Percentiles rank a stretch among this genome's conserved stretches.
phyloP scores from a whole-genome alignment of 30 jellyfish, hydroid and myxozoan species.

The Haliclystus octoradiatus region DNA sequence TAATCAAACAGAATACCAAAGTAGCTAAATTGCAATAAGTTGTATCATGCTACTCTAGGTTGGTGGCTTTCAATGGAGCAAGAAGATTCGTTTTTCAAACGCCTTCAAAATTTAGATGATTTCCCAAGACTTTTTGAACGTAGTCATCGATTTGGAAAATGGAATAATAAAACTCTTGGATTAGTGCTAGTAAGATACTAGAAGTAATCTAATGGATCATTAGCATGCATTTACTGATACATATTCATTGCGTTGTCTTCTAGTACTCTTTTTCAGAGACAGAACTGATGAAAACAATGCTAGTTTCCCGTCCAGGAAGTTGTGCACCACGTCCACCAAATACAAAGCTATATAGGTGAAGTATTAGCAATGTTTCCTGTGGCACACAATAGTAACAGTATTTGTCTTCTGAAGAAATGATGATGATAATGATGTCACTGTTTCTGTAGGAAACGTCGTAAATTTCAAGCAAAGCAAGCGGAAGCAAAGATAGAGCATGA shows the following conservation, averaged over 20 bases:
- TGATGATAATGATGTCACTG: no score
- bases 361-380: no score
- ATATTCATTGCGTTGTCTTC: neutral
- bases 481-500: constrained; percentile 94
- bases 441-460: constrained; percentile 76
- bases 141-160: constrained; percentile 82
- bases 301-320: constrained; percentile 81
- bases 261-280: constrained; percentile 95
- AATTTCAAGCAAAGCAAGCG: constrained; percentile 68
- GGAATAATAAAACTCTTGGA: constrained; percentile 84
- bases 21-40: no score
- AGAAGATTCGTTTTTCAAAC: constrained; percentile 70
- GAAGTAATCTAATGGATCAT: no score
- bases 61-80: constrained; percentile 98
- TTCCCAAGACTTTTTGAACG: constrained; percentile 76
- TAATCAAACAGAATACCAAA: no score
- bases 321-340: constrained; percentile 98
- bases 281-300: constrained; percentile 88
- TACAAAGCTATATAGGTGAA: constrained; percentile 80
- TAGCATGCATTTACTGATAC: neutral
- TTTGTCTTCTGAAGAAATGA: no score
- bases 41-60: constrained; percentile 37
- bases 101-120: constrained; percentile 81
- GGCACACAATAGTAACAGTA: no score
- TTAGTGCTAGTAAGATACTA: constrained; percentile 79